A percentile compares a stretch with the other conserved stretches of the same genome.
Conservation (phyloP, 2,888 invertebrate genomes). For the Epinotia ramella region DNA sequence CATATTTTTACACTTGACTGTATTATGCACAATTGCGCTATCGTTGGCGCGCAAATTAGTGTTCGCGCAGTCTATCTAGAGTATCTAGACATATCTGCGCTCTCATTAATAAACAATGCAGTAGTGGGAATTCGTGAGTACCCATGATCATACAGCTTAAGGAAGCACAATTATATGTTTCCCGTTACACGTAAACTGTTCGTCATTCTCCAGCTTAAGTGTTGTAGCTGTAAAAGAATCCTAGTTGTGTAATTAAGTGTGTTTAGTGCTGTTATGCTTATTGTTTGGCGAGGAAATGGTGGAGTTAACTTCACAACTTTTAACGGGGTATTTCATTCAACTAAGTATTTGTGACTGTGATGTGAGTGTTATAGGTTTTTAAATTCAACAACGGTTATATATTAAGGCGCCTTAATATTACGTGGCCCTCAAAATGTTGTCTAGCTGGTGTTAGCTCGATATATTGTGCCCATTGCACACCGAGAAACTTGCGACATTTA, state of each 20-base stretch:
- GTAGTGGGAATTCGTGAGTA: constrained; percentile 66
- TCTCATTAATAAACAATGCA: constrained; percentile 64
- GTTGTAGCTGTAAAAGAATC: constrained; percentile 39
- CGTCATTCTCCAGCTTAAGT: constrained; percentile 36
- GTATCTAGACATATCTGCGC: neutral
- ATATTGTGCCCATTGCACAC: too few relatives aligned
- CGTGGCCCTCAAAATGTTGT: too few relatives aligned
- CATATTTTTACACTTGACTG: too few relatives aligned
- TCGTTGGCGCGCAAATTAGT: too few relatives aligned
- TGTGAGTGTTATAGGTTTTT: neutral
- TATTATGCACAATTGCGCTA: too few relatives aligned
- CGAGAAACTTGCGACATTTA: too few relatives aligned
- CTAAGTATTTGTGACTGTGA: neutral
- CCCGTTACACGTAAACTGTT: constrained; percentile 62
- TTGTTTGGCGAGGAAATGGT: constrained; percentile 27
- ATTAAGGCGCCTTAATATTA: too few relatives aligned
- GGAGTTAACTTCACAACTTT: neutral
- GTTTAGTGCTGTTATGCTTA: constrained; percentile 2
- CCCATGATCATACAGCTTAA: constrained; percentile 64
- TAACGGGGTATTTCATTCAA: constrained; percentile 1
- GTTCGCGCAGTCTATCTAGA: neutral
- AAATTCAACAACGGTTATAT: neutral
- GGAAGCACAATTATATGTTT: constrained; percentile 72
- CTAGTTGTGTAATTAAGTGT: constrained; percentile 35
- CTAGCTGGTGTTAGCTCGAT: too few relatives aligned